Evolutionary conservation across 2,888 invertebrate genomes (phyloP), one percentile per base, ranked within the genome.

Genomic region (Ypsolopha scabrella): DNA sequence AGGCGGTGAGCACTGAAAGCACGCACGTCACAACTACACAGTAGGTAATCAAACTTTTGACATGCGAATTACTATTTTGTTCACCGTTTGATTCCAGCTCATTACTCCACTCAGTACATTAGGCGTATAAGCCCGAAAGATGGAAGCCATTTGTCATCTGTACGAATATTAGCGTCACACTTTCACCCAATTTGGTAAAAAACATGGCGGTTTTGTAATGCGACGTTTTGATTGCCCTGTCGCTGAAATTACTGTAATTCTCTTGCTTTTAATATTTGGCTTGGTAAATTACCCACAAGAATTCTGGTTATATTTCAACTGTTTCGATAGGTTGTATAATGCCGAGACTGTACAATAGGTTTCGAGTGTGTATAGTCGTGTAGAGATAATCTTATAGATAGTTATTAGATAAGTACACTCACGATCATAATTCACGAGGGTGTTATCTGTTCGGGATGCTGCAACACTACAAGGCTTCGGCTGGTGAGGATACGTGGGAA

Each of bases 151-250:
- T 83, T 80, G 80, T 83, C 82, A 83, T 77, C 63, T 72, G 72
- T 70, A 71, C 65, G 68, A 73, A 75, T 71, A 80, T 80, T 79
- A 79, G 64, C 68, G 80, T 80, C 79, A 78, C 75, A 82, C 83
- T 82, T 82, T 83, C 80, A 68, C 80, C 78, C 66, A 77, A 79
- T 80, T 79, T 75, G 64, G 64, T 24, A 24, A 24, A 24, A 24
- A 24, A 24, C 24, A 24, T 68, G 62, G 70, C 62, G 65, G 72
- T 77, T 74, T 50, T 70, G 70, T 70, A 69, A 72, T 61, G 60
- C 67, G 77, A 80, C 75, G 64, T 41, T 50, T 53, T 54, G 55
- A 60, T 61, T 60, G 56, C 57, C 60, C 52, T 55, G 61, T 58
- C 60, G 60, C 63, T 64, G 60, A 64, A 70, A 72, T 74, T 67